Conservation (phyloP, 2,888 invertebrate species). For the Euzophera pinguis region DNA sequence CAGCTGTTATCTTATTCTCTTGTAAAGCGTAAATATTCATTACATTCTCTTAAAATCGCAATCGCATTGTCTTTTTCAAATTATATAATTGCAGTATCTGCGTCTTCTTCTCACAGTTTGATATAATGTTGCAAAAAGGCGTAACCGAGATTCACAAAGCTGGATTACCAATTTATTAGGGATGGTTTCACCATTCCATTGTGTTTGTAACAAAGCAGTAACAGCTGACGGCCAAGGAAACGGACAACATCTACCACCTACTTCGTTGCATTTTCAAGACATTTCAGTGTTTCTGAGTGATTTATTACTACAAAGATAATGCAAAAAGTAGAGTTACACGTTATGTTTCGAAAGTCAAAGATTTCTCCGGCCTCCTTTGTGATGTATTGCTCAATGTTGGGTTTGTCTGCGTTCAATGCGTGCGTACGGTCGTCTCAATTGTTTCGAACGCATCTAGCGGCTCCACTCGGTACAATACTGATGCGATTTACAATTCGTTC, state of each 20-base stretch:
- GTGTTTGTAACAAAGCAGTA: conserved; percentile 16
- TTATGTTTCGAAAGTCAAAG: conserved; percentile 58
- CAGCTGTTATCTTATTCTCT: conserved; percentile 23
- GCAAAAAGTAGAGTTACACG: conserved; percentile 51
- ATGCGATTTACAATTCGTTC: conserved; percentile 74
- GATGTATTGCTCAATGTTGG: conserved; percentile 65
- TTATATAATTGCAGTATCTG: too few relatives aligned
- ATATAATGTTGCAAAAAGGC: background rate
- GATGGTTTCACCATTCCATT: background rate
- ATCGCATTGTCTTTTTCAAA: too few relatives aligned
- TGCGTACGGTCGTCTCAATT: conserved; percentile 54
- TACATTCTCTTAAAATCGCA: background rate
- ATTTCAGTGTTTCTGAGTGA: conserved; percentile 55
- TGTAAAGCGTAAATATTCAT: background rate
- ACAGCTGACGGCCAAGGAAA: conserved; percentile 42
- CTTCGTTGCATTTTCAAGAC: conserved; percentile 36
- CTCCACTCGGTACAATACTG: conserved; percentile 61
- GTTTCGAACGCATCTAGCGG: conserved; percentile 66
- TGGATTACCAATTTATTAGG: background rate
- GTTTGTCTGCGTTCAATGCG: conserved; percentile 52
- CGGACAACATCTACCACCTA: conserved; percentile 35
- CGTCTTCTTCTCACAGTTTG: background rate
- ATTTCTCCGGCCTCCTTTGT: conserved; percentile 72
- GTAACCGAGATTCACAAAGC: background rate
- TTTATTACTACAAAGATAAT: conserved; percentile 52